phyloP scores from a whole-genome alignment of 2,888 invertebrate genomes.

The Lycaena phlaeas region DNA sequence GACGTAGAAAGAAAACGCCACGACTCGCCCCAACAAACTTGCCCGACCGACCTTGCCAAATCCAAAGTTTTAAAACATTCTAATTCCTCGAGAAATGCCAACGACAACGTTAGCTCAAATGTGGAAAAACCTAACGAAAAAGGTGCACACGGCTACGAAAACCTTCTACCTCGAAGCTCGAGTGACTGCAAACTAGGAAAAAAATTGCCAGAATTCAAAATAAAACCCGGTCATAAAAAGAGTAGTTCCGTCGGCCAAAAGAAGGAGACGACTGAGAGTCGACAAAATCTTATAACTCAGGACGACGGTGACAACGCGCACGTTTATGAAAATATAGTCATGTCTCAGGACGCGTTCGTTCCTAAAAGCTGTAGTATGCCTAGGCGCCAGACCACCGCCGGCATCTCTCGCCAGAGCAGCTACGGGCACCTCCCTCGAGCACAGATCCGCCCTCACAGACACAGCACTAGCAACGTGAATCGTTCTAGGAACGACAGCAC shows the following conservation, averaged over 20 bases:
- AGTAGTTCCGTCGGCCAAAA: conserved; percentile 61
- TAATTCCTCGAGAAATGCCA: conserved; percentile 33
- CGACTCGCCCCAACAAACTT: conserved; percentile 28
- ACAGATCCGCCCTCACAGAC: conserved; percentile 44
- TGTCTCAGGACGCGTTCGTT: conserved; percentile 39
- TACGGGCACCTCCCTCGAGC: conserved; percentile 52
- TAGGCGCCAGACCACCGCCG: conserved; percentile 42
- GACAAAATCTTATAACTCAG: conserved; percentile 57
- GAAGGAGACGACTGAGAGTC: conserved; percentile 59
- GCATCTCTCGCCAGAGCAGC: conserved; percentile 53
- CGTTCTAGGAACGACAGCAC: conserved; percentile 39
- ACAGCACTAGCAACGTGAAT: conserved; percentile 45
- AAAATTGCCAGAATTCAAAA: conserved; percentile 40
- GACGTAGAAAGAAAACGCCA: conserved; percentile 56
- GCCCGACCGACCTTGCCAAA: conserved; percentile 37
- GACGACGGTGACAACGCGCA: conserved; percentile 54
- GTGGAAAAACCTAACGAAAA: background rate
- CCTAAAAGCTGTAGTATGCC: conserved; percentile 66
- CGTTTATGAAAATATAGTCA: conserved; percentile 58
- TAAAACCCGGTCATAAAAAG: conserved; percentile 49
- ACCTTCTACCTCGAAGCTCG: conserved; percentile 53
- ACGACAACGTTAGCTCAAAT: conserved; percentile 25
- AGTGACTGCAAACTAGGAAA: conserved; percentile 59
- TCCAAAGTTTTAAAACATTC: conserved; percentile 43
- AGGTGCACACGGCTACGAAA: conserved; percentile 44